Conservation (phyloP, 2,888 invertebrate genomes). For the Metellina segmentata region DNA sequence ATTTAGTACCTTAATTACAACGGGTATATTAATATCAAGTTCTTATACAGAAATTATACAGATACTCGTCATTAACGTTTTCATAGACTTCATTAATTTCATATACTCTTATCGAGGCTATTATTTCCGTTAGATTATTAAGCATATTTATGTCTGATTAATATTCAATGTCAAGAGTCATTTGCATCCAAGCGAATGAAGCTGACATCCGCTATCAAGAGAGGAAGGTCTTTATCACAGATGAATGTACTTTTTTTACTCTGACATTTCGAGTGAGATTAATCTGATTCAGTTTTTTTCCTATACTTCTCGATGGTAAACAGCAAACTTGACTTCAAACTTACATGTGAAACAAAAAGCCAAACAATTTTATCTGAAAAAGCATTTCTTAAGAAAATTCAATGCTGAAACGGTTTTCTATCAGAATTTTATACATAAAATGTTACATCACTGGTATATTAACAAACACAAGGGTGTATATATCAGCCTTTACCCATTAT, state of each 20-base stretch:
- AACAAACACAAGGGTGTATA: no score
- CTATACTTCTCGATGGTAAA: neutral
- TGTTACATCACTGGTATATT: no score
- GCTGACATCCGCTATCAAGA: conserved; percentile 10
- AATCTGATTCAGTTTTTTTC: neutral
- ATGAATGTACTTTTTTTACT: neutral
- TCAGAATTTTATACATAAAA: no score
- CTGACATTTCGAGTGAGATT: neutral
- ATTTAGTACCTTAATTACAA: neutral
- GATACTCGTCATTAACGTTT: neutral
- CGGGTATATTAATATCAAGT: neutral
- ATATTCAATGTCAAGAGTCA: conserved; percentile 40
- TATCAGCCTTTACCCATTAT: no score
- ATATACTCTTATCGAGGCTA: conserved; percentile 36
- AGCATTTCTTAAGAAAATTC: no score
- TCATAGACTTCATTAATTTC: conserved; percentile 22
- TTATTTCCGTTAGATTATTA: conserved; percentile 52
- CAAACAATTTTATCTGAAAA: no score
- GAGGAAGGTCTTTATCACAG: neutral
- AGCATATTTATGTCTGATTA: conserved; percentile 52
- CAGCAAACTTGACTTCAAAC: no score
- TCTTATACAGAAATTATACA: neutral
- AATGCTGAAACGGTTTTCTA: no score
- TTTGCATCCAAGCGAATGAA: conserved; percentile 31
- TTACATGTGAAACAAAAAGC: no score